Evolutionary conservation across 2,888 invertebrate genomes (phyloP).

Genomic region (Conchocele bisecta): DNA sequence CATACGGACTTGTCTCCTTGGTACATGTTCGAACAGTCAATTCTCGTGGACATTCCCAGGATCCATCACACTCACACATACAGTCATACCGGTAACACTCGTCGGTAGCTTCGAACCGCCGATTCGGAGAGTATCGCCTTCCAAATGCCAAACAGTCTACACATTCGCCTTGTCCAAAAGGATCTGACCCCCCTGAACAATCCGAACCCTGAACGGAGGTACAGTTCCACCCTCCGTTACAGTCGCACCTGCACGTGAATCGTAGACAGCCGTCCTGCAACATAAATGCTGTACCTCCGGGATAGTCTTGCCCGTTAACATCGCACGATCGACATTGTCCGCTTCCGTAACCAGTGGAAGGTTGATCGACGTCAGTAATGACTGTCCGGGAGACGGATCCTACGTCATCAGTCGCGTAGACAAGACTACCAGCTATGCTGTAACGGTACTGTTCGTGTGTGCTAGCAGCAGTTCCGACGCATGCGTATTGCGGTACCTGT

Average conservation of each 20-base stretch:
- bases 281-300: constrained; percentile 64
- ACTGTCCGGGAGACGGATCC: constrained; percentile 14
- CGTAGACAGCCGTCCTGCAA: constrained; percentile 69
- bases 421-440: constrained; percentile 48
- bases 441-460: constrained; percentile 13
- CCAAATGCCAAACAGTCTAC: constrained; percentile 56
- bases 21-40: constrained; percentile 62
- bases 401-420: constrained; percentile 13
- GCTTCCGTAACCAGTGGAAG: constrained; percentile 50
- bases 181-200: constrained; percentile 31
- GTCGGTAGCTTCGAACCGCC: constrained; percentile 29
- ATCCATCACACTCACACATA: constrained; percentile 69
- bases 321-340: constrained; percentile 51
- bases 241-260: constrained; percentile 72
- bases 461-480: neutral
- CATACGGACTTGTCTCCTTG: constrained; percentile 26
- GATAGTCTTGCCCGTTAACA: constrained; percentile 51
- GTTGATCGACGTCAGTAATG: constrained; percentile 53
- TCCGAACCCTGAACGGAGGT: constrained; percentile 62
- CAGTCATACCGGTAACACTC: constrained; percentile 51
- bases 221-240: constrained; percentile 71
- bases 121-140: constrained; percentile 18
- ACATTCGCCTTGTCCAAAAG: constrained; percentile 44
- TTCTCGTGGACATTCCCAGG: constrained; percentile 68
- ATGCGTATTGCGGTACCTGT: constrained; percentile 32